Base-by-base conservation (phyloP, 2,113 vertebrate species). In the Zeus faber region DNA sequence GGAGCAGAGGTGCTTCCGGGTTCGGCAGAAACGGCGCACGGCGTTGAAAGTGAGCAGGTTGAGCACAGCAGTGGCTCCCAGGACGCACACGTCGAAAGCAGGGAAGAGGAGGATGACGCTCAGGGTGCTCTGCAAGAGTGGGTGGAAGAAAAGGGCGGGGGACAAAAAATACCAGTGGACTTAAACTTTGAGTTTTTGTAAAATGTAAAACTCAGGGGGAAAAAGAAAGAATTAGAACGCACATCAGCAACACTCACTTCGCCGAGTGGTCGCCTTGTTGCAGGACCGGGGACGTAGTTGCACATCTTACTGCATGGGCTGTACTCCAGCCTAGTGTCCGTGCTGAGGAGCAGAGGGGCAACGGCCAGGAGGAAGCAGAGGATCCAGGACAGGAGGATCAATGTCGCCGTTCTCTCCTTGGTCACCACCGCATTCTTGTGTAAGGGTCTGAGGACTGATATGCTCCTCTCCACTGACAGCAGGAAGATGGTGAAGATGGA, bases 401-500 rank as follows among this genome's bases (percentile, higher is more conserved):
- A 40, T 11, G 35, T 54, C 11, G 43, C 14, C 1, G 68, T 81
- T 50, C 80, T 54, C 9, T 39, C 65, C 17, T 71, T 77, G 43
- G 83, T 83, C 59, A 85, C 52, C 21, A 83, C 52, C 9, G 47
- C 23, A 49, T 55, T 58, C 59, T 73, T 74, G 21, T 85, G 83
- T 40, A 81, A 43, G 3, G 83, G 80, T 23, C 44, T 81, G 46
- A 83, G 57, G n/a, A 85, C 74, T 0, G 78, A 74, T 35, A 83
- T 52, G 26, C 66, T 76, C 27, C 70, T 60, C 63, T 85, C 80
- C 4, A 79, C 52, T 0, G 72, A 76, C 40, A 83, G 41, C 26
- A 85, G 58, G 49, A 83, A 83, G 54, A 85, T 79, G 47, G 77
- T 83, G 31, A 55, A 77, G 39, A 81, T 76, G 10, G 80, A 79